Evolutionary conservation across 2,113 vertebrate genomes (phyloP), one percentile per base, ranked within the genome.

Genomic region (Neopipo cinnamomea): DNA sequence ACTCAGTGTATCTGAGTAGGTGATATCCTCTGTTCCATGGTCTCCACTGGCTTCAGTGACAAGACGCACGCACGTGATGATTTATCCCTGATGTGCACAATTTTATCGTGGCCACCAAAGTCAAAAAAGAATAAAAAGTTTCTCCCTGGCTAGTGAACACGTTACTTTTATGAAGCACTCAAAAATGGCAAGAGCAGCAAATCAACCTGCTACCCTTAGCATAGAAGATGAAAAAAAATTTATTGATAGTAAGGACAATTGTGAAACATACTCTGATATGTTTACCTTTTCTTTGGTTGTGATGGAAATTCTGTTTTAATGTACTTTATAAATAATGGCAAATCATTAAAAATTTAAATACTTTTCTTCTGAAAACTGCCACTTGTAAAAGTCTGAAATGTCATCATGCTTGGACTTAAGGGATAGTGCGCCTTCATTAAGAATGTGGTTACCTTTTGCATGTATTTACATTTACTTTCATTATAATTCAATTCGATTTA

Each of bases 151-250:
- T 52, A 67, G 33, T 47, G 89, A 85, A 72, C 37, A 76, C 6
- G 14, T 15, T 10, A 24, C 42, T 94, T 85, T 47, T 37, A 65
- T 24, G 89, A 58, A 78, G 24, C 24, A 47, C 22, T 90, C 53
- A 65, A 76, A 92, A 91, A 55, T 6, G 5, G 62, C 35, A 62
- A 85, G 88, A 94, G 9, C 70, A 91, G 66, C n/a, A 59, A 14
- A 62, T 77, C 75, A 88, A 53, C 21, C 49, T 39, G 41, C 5
- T 8, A 46, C 52, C 37, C 68, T 59, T 49, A 53, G 12, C 3
- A 85, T 55, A 55, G 62, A 42, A 86, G 46, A 94, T 67, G 59
- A 77, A 86, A 93, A 81, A 81, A 94, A 81, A 94, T 33, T 71
- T 91, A 80, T 37, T 65, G 65, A 56, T 74, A 92, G 89, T 55